Conservation (phyloP, 2,888 invertebrate species). For the Julus scandinavius region DNA sequence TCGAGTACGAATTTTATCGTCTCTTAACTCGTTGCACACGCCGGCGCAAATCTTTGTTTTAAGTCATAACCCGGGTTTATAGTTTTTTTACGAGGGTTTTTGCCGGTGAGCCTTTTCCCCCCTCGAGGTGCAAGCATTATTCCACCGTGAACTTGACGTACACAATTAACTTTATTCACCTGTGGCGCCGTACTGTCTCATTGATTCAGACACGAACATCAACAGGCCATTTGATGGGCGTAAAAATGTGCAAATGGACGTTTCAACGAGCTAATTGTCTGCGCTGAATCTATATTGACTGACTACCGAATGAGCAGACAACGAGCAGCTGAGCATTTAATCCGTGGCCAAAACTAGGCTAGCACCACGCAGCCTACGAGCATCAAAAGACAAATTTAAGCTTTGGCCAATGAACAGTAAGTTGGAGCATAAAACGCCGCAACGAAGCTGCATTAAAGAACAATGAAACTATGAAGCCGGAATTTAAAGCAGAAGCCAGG, state of each 20-base stretch:
- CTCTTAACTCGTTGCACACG: slow-evolving; percentile 41
- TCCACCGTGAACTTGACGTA: slow-evolving; percentile 39
- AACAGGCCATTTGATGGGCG: slow-evolving; percentile 40
- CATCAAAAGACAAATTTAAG: neutral
- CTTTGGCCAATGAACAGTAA: neutral
- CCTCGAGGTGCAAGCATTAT: neutral
- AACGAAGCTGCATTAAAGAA: neutral
- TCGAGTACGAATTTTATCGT: neutral
- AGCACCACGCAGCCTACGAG: neutral
- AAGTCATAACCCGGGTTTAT: slow-evolving; percentile 43
- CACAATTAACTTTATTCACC: slow-evolving; percentile 47
- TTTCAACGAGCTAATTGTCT: slow-evolving; percentile 38
- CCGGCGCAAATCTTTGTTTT: neutral
- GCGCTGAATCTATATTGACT: slow-evolving; percentile 1
- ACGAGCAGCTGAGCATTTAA: neutral
- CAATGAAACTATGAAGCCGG: neutral
- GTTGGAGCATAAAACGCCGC: neutral
- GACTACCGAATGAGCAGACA: neutral
- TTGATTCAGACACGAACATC: slow-evolving; percentile 47
- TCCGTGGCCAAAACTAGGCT: neutral
- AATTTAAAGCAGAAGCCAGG: neutral
- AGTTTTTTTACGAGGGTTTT: slow-evolving; percentile 48
- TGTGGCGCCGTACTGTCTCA: slow-evolving; percentile 51
- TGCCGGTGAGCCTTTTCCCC: neutral
- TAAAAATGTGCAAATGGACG: slow-evolving; percentile 36